Percentiles rank a stretch among this genome's conserved stretches.
phyloP scores from a whole-genome alignment of 1,140 invertebrate species.

The Cherax quadricarinatus region DNA sequence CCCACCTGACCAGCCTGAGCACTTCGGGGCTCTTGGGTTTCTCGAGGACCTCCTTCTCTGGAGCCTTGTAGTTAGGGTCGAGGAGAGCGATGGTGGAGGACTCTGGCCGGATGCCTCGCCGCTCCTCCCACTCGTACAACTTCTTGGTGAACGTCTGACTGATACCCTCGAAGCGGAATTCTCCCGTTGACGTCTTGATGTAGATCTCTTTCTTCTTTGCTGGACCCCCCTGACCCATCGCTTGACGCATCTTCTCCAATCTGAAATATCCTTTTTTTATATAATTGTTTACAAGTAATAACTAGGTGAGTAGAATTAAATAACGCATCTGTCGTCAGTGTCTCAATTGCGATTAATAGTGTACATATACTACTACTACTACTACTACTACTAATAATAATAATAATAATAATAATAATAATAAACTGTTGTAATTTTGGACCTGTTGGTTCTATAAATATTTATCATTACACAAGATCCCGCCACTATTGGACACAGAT shows the following conservation, averaged over 20 bases:
- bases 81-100: conserved; percentile 88
- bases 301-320: neutral
- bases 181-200: conserved; percentile 87
- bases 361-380: too few relatives aligned
- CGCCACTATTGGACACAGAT: neutral
- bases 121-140: conserved; percentile 93
- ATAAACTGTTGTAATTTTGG: too few relatives aligned
- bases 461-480: too few relatives aligned
- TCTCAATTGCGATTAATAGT: too few relatives aligned
- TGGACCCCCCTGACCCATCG: conserved; percentile 79
- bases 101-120: conserved; percentile 87
- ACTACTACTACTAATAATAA: too few relatives aligned
- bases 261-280: conserved; percentile 75
- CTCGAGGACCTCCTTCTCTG: conserved; percentile 71
- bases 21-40: conserved; percentile 77
- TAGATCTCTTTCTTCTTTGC: conserved; percentile 83
- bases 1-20: conserved; percentile 75
- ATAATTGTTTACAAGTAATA: neutral
- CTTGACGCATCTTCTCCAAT: conserved; percentile 81
- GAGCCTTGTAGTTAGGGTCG: conserved; percentile 79
- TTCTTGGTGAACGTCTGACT: conserved; percentile 92
- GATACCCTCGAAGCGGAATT: conserved; percentile 90
- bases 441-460: too few relatives aligned
- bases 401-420: too few relatives aligned
- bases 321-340: too few relatives aligned